These are phyloP conservation scores for Sebastiscus albofasciatus DNA, from an alignment of 2,797 vertebrate species.

Conservation along the genomic window DNA sequence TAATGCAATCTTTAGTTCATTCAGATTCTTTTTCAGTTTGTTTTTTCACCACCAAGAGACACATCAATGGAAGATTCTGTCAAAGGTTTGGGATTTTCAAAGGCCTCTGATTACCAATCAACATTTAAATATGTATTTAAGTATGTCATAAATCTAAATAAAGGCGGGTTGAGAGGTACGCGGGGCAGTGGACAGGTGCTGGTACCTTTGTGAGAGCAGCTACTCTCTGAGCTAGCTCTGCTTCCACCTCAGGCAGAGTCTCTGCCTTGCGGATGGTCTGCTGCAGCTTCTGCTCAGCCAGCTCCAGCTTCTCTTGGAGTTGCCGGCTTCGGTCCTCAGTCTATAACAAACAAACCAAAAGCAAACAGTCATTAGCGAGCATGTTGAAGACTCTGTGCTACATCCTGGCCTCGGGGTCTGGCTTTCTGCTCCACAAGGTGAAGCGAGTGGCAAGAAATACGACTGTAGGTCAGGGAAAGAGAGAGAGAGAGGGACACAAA, in stretches of 20 bases:
- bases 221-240: constrained; percentile 94
- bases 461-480: neutral
- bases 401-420: neutral
- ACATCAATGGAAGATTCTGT: neutral
- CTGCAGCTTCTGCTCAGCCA: constrained; percentile 97
- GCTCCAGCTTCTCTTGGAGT: constrained; percentile 93
- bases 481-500: constrained; percentile 1
- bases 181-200: neutral
- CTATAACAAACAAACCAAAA: constrained; percentile 69
- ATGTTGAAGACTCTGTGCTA: neutral
- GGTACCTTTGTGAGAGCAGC: constrained; percentile 94
- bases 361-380: constrained; percentile 12
- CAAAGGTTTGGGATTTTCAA: neutral
- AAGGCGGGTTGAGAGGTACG: neutral
- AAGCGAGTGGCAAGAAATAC: neutral
- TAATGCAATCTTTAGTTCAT: neutral
- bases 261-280: constrained; percentile 96
- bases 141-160: neutral
- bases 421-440: neutral
- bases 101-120: neutral
- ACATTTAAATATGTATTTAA: neutral
- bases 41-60: neutral
- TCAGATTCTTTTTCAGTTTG: neutral
- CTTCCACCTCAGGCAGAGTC: constrained; percentile 95
- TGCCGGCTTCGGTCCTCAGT: constrained; percentile 94